These are phyloP conservation scores for Chaetops frenatus DNA, from an alignment of 2,113 vertebrate genomes.

Conservation along the genomic window DNA sequence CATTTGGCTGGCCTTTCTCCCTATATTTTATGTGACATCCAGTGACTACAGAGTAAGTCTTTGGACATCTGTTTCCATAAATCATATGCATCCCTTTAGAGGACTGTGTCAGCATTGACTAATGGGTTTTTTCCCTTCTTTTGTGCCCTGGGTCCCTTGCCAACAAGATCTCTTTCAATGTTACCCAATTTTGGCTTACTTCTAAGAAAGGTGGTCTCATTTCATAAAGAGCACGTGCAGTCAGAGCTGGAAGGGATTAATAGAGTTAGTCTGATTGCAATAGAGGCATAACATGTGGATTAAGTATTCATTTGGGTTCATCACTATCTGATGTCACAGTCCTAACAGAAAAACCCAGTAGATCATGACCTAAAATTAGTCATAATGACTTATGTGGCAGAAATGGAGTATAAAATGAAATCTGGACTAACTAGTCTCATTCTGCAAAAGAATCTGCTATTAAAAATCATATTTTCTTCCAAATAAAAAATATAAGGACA, in stretches of 20 bases:
- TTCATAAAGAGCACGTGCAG: background rate
- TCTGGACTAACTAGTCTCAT: background rate
- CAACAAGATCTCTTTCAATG: background rate
- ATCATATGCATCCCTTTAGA: background rate
- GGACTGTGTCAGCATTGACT: background rate
- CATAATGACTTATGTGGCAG: background rate
- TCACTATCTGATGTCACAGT: background rate
- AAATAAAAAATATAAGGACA: background rate
- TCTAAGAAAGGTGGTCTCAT: background rate
- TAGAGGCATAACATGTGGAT: background rate
- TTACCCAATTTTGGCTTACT: background rate
- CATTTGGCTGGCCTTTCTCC: constrained; percentile 98
- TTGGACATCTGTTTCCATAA: constrained; percentile 6
- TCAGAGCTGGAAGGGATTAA: background rate
- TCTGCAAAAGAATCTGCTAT: background rate
- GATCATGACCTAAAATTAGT: background rate
- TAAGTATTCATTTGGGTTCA: background rate
- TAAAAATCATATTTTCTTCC: background rate
- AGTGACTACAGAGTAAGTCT: constrained; percentile 97
- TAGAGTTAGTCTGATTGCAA: background rate
- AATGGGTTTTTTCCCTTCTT: background rate
- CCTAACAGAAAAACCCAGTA: background rate
- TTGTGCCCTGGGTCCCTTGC: background rate
- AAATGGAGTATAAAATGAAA: background rate
- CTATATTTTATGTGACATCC: constrained; percentile 99